Conservation (phyloP, 2,888 invertebrate species). For the Pollenia angustigena region DNA sequence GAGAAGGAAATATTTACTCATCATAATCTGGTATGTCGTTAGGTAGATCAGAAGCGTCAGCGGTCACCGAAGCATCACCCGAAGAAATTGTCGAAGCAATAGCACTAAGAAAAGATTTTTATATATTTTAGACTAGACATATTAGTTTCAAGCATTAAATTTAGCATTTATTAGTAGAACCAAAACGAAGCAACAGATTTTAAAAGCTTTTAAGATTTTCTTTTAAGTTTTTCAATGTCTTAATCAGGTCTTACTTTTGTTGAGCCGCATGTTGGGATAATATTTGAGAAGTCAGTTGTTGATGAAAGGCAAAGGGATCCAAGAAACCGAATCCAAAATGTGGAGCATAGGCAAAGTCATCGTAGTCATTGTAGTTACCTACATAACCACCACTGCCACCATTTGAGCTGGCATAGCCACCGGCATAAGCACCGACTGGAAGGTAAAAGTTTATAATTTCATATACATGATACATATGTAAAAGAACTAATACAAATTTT, state of each 20-base stretch:
- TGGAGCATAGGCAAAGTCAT: slow-evolving; percentile 75
- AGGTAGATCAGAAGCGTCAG: slow-evolving; percentile 79
- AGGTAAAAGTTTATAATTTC: no score
- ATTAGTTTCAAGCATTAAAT: slow-evolving; percentile 20
- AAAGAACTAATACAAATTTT: no score
- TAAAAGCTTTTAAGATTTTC: neutral
- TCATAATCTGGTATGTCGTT: slow-evolving; percentile 73
- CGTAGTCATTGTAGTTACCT: slow-evolving; percentile 65
- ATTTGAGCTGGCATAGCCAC: slow-evolving; percentile 73
- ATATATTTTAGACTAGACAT: slow-evolving; percentile 20
- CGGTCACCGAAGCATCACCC: slow-evolving; percentile 81
- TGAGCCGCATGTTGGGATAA: slow-evolving; percentile 81
- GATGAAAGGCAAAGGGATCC: slow-evolving; percentile 81
- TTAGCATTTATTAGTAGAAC: slow-evolving; percentile 5
- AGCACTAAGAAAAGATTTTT: slow-evolving; percentile 73
- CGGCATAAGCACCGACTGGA: slow-evolving; percentile 75
- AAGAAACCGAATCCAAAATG: slow-evolving; percentile 78
- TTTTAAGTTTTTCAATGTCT: neutral
- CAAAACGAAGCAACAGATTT: neutral
- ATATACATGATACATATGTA: no score
- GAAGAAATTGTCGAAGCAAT: slow-evolving; percentile 76
- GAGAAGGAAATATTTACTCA: slow-evolving; percentile 79
- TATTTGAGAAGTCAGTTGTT: slow-evolving; percentile 81
- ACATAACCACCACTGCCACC: slow-evolving; percentile 72
- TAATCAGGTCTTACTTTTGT: slow-evolving; percentile 77